Percentiles rank a stretch among this genome's conserved stretches.
These are phyloP conservation scores for Yponomeuta malinellus DNA, from an alignment of 2,888 invertebrate species.

Conservation along the genomic window DNA sequence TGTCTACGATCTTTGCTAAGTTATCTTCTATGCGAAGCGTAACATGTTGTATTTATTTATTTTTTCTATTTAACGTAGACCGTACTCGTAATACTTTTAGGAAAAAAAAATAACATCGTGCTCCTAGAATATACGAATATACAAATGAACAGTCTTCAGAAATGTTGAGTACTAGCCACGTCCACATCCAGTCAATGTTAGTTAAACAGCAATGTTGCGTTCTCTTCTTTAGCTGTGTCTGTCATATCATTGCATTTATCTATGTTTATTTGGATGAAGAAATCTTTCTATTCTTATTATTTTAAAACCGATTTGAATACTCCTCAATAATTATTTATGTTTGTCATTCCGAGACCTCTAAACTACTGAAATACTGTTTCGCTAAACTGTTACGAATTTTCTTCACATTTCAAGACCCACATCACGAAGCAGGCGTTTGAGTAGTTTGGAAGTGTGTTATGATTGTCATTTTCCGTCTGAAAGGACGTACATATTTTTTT, in stretches of 20 bases:
- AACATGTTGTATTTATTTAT: not conserved
- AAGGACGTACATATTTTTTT: not conserved
- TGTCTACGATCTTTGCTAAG: not conserved
- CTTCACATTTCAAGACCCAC: not conserved
- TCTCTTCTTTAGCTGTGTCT: not conserved
- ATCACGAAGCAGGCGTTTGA: not conserved
- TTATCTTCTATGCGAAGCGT: not conserved
- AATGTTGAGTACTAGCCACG: not conserved
- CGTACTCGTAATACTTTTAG: not conserved
- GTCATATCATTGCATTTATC: not conserved
- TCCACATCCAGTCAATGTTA: not conserved
- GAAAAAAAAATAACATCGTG: not conserved
- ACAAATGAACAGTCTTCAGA: not conserved
- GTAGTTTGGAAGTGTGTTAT: not conserved
- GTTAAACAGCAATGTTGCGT: not conserved
- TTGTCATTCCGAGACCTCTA: not conserved
- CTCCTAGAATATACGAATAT: not conserved
- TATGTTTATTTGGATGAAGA: not conserved
- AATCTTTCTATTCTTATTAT: not conserved
- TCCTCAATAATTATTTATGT: not conserved
- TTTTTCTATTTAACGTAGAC: not conserved
- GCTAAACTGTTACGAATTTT: not conserved
- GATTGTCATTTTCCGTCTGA: not conserved
- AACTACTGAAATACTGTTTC: not conserved
- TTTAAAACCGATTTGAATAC: not conserved